phyloP scores from a whole-genome alignment of 2,888 invertebrate species.

The Blera fallax region DNA sequence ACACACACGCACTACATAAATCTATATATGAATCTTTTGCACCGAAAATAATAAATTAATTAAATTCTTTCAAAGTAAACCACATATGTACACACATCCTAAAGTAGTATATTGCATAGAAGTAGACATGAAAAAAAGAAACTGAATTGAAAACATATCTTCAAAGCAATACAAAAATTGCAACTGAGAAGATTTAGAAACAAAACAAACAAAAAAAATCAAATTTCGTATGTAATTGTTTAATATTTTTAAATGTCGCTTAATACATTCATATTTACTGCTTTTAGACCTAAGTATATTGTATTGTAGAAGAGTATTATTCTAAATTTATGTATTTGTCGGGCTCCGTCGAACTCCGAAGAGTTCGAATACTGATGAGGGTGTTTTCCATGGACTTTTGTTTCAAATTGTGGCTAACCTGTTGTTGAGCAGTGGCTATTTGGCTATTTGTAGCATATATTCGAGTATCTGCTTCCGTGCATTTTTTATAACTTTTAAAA shows the following conservation, averaged over 20 bases:
- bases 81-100: not conserved
- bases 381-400: too few relatives aligned
- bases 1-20: not conserved
- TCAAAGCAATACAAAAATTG: slow-evolving; percentile 7
- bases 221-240: not conserved
- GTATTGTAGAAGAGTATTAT: not conserved
- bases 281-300: slow-evolving; percentile 13
- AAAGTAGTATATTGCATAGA: slow-evolving; percentile 20
- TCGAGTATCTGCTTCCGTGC: too few relatives aligned
- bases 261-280: slow-evolving; percentile 19
- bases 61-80: not conserved
- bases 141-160: not conserved
- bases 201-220: not conserved
- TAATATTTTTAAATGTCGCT: slow-evolving; percentile 4
- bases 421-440: too few relatives aligned
- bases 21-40: slow-evolving; percentile 11
- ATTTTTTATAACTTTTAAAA: too few relatives aligned
- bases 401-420: too few relatives aligned
- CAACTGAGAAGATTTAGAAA: not conserved
- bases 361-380: not conserved
- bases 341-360: not conserved
- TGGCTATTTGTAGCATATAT: too few relatives aligned
- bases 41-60: slow-evolving; percentile 13
- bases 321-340: not conserved
- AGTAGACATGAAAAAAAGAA: not conserved